A percentile compares a stretch with the other conserved stretches of the same genome.
Conservation (phyloP, 2,888 invertebrate species). For the Protophormia terraenovae region DNA sequence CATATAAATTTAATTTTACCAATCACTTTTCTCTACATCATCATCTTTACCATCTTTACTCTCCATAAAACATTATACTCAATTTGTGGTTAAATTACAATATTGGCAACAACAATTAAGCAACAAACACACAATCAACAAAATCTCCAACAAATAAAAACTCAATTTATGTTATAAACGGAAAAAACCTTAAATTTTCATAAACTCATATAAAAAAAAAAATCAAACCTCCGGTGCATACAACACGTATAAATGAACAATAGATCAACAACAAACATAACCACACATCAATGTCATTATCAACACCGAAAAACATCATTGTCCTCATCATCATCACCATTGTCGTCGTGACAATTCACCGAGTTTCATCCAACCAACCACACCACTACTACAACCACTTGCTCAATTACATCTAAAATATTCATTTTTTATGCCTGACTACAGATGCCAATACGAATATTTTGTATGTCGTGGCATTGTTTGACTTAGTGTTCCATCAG, state of each 20-base stretch:
- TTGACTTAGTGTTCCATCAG: constrained; percentile 40
- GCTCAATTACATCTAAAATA: constrained; percentile 57
- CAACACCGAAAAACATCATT: constrained; percentile 70
- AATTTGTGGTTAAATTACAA: constrained; percentile 69
- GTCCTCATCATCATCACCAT: constrained; percentile 65
- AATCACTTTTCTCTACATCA: constrained; percentile 46
- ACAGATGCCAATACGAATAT: constrained; percentile 65
- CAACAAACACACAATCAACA: constrained; percentile 34
- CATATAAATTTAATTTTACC: neutral
- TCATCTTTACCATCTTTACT: constrained; percentile 19
- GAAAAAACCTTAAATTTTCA: constrained; percentile 47
- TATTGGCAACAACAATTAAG: constrained; percentile 66
- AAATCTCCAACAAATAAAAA: constrained; percentile 18
- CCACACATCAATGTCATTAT: constrained; percentile 76
- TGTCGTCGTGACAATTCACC: constrained; percentile 48
- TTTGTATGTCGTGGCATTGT: constrained; percentile 23
- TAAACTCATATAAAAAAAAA: constrained; percentile 34
- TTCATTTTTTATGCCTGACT: constrained; percentile 66
- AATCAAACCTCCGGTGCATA: neutral
- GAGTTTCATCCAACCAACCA: constrained; percentile 17
- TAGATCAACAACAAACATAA: constrained; percentile 72
- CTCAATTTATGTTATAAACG: neutral
- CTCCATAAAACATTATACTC: constrained; percentile 68
- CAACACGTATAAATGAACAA: constrained; percentile 53
- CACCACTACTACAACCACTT: constrained; percentile 6